Conservation (phyloP, 2,113 vertebrate species). For the Caranx melampygus region DNA sequence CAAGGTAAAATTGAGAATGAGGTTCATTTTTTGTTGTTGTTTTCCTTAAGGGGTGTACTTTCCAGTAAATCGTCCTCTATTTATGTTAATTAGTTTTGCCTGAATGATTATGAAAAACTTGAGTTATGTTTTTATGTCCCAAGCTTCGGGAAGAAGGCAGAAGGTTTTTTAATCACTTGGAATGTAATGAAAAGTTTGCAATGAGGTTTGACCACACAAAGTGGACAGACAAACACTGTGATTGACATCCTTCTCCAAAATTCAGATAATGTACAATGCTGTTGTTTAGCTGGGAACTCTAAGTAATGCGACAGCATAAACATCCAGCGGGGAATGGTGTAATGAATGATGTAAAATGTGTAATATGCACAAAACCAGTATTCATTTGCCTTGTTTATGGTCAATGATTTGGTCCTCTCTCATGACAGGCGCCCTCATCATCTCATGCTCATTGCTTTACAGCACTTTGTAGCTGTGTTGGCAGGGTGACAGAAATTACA, state of each 20-base stretch:
- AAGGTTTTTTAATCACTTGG: background rate
- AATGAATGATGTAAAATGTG: background rate
- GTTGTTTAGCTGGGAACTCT: background rate
- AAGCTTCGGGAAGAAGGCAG: too few species aligned
- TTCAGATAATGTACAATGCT: background rate
- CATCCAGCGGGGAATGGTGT: background rate
- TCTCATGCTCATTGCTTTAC: constrained; percentile 38
- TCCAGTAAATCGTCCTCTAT: too few species aligned
- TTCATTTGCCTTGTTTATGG: constrained; percentile 9
- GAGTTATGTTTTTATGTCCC: too few species aligned
- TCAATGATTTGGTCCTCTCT: constrained; percentile 5
- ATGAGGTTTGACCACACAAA: background rate
- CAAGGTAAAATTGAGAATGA: too few species aligned
- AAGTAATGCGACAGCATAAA: background rate
- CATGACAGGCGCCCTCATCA: constrained; percentile 5
- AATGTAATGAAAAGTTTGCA: background rate
- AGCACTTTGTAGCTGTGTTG: constrained; percentile 38
- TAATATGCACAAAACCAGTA: background rate
- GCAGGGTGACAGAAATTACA: constrained; percentile 49
- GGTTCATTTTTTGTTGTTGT: too few species aligned
- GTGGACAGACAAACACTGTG: too few species aligned
- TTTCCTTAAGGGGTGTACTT: too few species aligned
- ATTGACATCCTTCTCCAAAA: background rate
- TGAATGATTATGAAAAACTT: too few species aligned
- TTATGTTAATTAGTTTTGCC: too few species aligned